phyloP scores from a whole-genome alignment of 23 tunicate species.

The Ascidia mentula region DNA sequence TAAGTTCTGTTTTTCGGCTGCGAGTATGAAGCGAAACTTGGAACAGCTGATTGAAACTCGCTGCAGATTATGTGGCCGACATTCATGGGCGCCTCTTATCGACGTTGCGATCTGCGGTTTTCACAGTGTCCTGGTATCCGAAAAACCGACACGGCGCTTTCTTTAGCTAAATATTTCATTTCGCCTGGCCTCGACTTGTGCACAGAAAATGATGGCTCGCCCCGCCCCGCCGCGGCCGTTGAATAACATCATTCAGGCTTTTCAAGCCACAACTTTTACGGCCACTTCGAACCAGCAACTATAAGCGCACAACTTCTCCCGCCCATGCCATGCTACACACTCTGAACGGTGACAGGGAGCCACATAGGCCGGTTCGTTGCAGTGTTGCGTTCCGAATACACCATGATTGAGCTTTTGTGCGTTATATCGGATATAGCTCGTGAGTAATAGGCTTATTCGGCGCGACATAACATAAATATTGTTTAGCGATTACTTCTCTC shows the following conservation, averaged over 20 bases:
- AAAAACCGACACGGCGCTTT: neutral
- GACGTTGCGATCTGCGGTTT: neutral
- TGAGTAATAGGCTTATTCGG: constrained; percentile 12
- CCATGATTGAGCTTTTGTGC: constrained; percentile 3
- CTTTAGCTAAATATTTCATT: constrained; percentile 6
- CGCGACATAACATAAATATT: neutral
- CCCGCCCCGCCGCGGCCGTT: neutral
- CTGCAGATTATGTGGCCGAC: neutral
- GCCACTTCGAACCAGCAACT: neutral
- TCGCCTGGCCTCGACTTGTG: neutral
- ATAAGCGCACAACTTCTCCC: neutral
- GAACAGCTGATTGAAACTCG: too few species aligned
- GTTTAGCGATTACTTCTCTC: neutral
- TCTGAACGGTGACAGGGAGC: too few species aligned
- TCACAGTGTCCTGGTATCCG: constrained; percentile 1
- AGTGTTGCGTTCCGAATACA: neutral
- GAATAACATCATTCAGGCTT: constrained; percentile 1
- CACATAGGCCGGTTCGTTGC: neutral
- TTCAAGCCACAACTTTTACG: neutral
- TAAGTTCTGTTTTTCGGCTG: too few species aligned
- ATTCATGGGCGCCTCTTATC: neutral
- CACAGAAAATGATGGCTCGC: neutral
- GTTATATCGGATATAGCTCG: neutral
- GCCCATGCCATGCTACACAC: too few species aligned
- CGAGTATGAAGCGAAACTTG: too few species aligned